Percentiles rank a stretch among this genome's conserved stretches.
phyloP scores from a whole-genome alignment of 1,140 invertebrate genomes.

The Philotrypesis tridentata region DNA sequence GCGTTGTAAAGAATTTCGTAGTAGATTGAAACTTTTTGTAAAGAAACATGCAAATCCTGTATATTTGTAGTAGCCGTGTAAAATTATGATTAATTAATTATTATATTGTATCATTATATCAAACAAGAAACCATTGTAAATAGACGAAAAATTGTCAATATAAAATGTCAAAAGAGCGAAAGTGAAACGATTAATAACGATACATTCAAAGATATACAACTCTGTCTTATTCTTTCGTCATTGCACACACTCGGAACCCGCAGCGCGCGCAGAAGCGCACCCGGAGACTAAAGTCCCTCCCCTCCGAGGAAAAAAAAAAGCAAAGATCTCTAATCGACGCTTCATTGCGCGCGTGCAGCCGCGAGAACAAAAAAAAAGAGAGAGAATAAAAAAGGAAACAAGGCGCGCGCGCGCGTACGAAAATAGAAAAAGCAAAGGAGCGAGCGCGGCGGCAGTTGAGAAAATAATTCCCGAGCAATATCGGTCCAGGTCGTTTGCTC shows the following conservation, averaged over 20 bases:
- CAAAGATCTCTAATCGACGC: not conserved
- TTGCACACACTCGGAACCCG: not conserved
- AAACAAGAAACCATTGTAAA: constrained; percentile 69
- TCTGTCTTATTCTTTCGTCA: constrained; percentile 32
- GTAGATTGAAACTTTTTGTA: constrained; percentile 63
- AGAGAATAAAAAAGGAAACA: not conserved
- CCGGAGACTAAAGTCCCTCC: no score
- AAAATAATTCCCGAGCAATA: constrained; percentile 9
- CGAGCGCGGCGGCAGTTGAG: not conserved
- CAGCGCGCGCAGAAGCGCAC: no score
- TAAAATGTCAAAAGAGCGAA: constrained; percentile 67
- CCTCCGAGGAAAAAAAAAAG: no score
- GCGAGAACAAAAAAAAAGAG: no score
- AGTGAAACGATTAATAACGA: constrained; percentile 72
- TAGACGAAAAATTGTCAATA: constrained; percentile 73
- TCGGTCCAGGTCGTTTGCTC: constrained; percentile 32
- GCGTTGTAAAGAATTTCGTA: constrained; percentile 64
- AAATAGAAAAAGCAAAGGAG: not conserved
- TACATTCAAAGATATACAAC: constrained; percentile 62
- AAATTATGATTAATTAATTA: constrained; percentile 68
- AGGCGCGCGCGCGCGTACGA: no score
- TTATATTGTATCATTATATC: constrained; percentile 62
- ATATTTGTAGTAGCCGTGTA: constrained; percentile 71
- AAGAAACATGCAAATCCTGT: constrained; percentile 66
- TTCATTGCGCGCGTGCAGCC: not conserved